Conservation (phyloP, 1,140 invertebrate species). For the Aphelenchoides avenae region DNA sequence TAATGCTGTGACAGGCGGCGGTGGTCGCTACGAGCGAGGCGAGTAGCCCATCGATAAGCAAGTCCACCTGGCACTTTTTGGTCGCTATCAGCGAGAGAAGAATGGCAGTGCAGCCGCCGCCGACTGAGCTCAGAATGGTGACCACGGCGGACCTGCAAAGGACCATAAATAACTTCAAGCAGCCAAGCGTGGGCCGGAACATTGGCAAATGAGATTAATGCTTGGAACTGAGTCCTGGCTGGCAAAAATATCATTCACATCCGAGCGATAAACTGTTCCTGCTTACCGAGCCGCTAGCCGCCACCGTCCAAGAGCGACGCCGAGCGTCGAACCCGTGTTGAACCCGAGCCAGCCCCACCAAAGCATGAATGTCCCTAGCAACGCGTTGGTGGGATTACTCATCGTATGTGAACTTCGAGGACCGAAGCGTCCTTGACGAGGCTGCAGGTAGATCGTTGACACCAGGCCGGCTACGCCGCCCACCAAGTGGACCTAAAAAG, state of each 20-base stretch:
- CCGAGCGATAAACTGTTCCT: too few species aligned
- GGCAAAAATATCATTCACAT: neutral
- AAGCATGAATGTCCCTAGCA: constrained; percentile 83
- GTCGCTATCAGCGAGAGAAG: constrained; percentile 63
- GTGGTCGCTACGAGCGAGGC: constrained; percentile 58
- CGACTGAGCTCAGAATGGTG: constrained; percentile 81
- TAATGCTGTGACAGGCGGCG: constrained; percentile 55
- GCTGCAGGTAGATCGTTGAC: constrained; percentile 81
- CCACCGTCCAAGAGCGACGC: constrained; percentile 72
- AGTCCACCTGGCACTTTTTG: constrained; percentile 55
- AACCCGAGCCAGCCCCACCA: constrained; percentile 83
- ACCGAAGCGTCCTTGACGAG: constrained; percentile 63
- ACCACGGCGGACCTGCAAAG: constrained; percentile 72
- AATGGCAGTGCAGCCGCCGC: constrained; percentile 75
- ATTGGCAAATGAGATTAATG: too few species aligned
- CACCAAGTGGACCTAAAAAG: constrained; percentile 86
- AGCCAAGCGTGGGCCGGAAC: too few species aligned
- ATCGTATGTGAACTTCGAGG: too few species aligned
- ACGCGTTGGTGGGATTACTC: constrained; percentile 81
- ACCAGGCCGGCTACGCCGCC: constrained; percentile 75
- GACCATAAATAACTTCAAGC: too few species aligned
- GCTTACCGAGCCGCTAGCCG: constrained; percentile 73
- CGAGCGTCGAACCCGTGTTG: constrained; percentile 73
- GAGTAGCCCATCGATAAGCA: constrained; percentile 57
- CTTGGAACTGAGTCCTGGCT: constrained; percentile 6